Conservation (phyloP, 2,113 vertebrate genomes). For the Engraulis encrasicolus region DNA sequence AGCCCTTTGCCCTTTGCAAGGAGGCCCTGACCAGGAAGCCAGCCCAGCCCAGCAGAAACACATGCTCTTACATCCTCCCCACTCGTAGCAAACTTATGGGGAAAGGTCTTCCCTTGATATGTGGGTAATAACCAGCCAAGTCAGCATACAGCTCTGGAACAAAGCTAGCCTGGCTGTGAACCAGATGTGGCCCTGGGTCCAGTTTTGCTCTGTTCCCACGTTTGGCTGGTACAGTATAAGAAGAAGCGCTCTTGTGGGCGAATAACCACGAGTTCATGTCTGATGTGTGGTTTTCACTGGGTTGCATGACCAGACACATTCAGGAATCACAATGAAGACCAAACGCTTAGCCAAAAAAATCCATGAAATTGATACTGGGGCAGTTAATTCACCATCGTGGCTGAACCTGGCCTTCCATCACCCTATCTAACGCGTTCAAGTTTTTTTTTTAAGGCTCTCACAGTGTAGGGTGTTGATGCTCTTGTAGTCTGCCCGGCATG, state of each 20-base stretch:
- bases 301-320: neutral
- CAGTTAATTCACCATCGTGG: neutral
- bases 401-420: neutral
- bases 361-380: neutral
- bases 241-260: neutral
- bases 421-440: neutral
- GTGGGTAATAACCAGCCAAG: neutral
- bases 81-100: neutral
- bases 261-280: neutral
- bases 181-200: neutral
- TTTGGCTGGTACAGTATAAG: neutral
- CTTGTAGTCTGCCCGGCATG: neutral
- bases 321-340: neutral
- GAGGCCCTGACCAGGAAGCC: neutral
- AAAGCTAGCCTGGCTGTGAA: neutral
- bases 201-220: neutral
- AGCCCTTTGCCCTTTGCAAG: neutral
- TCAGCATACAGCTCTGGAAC: neutral
- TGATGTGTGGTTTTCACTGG: neutral
- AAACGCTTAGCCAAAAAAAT: no score
- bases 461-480: neutral
- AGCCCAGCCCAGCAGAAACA: neutral
- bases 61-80: neutral
- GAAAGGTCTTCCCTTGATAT: neutral
- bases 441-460: neutral